Base-by-base conservation (phyloP, 2,113 vertebrate genomes). In the Tyrannus savana region DNA sequence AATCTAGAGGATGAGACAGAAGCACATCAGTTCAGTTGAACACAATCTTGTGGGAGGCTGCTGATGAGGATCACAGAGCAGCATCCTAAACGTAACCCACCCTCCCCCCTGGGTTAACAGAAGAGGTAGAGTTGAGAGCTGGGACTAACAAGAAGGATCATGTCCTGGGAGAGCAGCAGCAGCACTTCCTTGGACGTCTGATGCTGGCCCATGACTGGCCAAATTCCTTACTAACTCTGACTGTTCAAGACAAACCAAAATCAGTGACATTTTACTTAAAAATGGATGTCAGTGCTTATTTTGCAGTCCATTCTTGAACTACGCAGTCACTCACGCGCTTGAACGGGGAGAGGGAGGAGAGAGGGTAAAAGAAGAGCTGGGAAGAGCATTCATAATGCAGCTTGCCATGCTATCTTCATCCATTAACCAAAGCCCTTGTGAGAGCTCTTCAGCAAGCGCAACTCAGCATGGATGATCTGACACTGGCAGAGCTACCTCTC, bases 1-100 rank as follows among this genome's bases (percentile, higher is more conserved):
- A 99, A 47, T 99, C 99, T 99, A 91, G 59, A 89, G 25, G 39
- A 78, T 3, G 12, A 93, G 56, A 82, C 13, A 91, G 80, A 90
- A 93, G 39, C 24, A 72, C 1, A 1, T 90, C 76, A 82, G 47
- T 75, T 46, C 25, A 31, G 49, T 17, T 79, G 53, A 89, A 89
- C 0, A 4, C 14, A 44, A 6, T 39, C 30, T 30, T 12, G 0
- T 22, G 39, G 9, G 8, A 84, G 11, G 50, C 42, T 94, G 28
- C n/a, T 72, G 42, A 1, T 53, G 55, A 77, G 28, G 24, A 42
- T 39, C 49, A 28, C 6, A 73, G 25, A 50, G 50, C 37, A 77
- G 25, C 59, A 25, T 52, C 55, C 19, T 22, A 39, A 88, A 52
- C 4, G 37, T 1, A 3, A 50, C 53, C 49, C 30, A 27, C 6